These are phyloP conservation scores for Listronotus oregonensis DNA, from an alignment of 1,140 invertebrate genomes.

Conservation along the genomic window DNA sequence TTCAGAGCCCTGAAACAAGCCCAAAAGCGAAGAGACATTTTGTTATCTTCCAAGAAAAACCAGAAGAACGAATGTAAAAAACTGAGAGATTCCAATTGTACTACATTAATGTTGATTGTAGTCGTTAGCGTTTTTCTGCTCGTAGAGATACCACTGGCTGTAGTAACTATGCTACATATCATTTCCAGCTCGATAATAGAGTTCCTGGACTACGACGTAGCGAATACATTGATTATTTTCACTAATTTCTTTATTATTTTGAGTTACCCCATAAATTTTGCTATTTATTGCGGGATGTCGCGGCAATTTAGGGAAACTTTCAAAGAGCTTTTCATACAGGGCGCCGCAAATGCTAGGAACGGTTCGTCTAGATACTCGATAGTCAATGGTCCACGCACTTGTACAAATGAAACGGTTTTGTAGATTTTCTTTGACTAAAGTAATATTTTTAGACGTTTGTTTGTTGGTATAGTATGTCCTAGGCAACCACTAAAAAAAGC, in stretches of 20 bases:
- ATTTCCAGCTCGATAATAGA: slow-evolving; percentile 73
- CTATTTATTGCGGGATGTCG: slow-evolving; percentile 95
- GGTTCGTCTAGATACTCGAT: slow-evolving; percentile 76
- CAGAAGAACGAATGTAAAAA: slow-evolving; percentile 83
- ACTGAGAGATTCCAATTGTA: slow-evolving; percentile 86
- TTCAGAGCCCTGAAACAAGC: slow-evolving; percentile 84
- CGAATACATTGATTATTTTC: slow-evolving; percentile 82
- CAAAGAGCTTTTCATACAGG: slow-evolving; percentile 81
- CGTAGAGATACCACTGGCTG: slow-evolving; percentile 89
- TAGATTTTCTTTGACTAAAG: slow-evolving; percentile 60
- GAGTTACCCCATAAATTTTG: slow-evolving; percentile 92
- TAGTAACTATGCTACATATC: slow-evolving; percentile 85
- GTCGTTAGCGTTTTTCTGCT: slow-evolving; percentile 90
- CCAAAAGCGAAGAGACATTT: slow-evolving; percentile 75
- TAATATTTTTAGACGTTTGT: too few relatives aligned
- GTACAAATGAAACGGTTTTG: slow-evolving; percentile 81
- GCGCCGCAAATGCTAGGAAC: slow-evolving; percentile 65
- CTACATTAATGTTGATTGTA: slow-evolving; percentile 93
- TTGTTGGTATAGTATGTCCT: too few relatives aligned
- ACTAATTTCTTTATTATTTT: slow-evolving; percentile 91
- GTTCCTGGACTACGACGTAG: slow-evolving; percentile 78
- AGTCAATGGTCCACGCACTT: slow-evolving; percentile 78
- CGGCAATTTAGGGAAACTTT: slow-evolving; percentile 92
- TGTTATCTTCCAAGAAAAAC: slow-evolving; percentile 76
- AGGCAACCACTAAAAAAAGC: too few relatives aligned